Conservation (phyloP, 2,888 invertebrate genomes). For the Ochropleura plecta region DNA sequence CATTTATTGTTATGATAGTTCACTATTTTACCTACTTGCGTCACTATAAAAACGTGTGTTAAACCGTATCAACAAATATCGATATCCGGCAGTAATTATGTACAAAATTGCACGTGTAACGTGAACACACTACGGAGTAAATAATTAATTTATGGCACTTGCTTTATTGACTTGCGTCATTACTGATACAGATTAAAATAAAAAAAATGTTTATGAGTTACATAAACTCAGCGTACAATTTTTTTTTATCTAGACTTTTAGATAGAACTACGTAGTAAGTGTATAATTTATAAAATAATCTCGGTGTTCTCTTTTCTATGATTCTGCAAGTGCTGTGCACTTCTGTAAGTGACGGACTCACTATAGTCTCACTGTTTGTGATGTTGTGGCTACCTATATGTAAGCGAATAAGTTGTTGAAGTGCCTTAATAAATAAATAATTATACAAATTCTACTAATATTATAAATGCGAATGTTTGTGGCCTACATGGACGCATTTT, state of each 20-base stretch:
- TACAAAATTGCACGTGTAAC: not conserved
- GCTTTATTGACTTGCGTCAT: not conserved
- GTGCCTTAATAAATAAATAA: too few relatives aligned
- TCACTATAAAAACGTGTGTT: not conserved
- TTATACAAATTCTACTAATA: too few relatives aligned
- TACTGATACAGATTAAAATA: not conserved
- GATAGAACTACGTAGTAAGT: not conserved
- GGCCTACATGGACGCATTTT: too few relatives aligned
- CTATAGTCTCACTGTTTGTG: too few relatives aligned
- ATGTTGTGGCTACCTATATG: too few relatives aligned
- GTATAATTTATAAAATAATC: too few relatives aligned
- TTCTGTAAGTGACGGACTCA: too few relatives aligned
- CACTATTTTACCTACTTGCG: not conserved
- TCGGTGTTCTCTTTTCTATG: too few relatives aligned
- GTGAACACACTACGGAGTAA: not conserved
- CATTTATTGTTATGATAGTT: not conserved
- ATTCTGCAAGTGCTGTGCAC: too few relatives aligned
- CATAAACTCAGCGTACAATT: too few relatives aligned
- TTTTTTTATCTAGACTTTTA: not conserved
- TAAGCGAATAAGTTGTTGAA: too few relatives aligned
- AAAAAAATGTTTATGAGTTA: not conserved
- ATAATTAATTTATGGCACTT: slow-evolving; percentile 4
- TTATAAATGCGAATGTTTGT: too few relatives aligned
- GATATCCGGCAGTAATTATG: not conserved
- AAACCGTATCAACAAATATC: not conserved